Base-by-base conservation (phyloP, 2,888 invertebrate species). In the Atrina japonica region DNA sequence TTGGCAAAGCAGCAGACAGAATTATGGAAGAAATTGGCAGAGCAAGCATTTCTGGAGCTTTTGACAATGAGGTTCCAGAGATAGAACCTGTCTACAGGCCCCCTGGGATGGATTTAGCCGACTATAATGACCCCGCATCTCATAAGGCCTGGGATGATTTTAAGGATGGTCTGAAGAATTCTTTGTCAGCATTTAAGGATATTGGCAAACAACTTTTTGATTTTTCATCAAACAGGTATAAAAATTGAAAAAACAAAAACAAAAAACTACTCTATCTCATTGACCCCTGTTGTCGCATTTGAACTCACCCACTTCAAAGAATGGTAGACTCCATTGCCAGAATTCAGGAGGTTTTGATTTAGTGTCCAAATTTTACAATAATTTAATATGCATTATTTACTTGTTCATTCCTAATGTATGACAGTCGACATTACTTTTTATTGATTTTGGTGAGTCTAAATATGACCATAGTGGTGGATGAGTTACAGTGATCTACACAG, bases 201-300 rank as follows among this genome's bases (percentile, higher is more conserved):
- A 49, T 61, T 18, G 61, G 47, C 3, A 61, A 61, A 29, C 61
- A 61, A 29, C 61, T 61, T 7, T 61, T 61, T 23, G 61, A 61
- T 21, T 61, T 61, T 30, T 61, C 61, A 30, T 27, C 14, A 9
- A 49, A 61, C 35, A 47, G 61, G 61, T 61, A 35, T 45, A n/a
- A n/a, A n/a, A n/a, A n/a, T n/a, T n/a, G n/a, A n/a, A n/a, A n/a
- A n/a, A n/a, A n/a, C n/a, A n/a, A n/a, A n/a, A n/a, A n/a, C n/a
- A n/a, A 14, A 11, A 41, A 14, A 41, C 41, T 14, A 16, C 41
- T 11, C 11, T 41, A 41, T 41, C 16, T 41, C n/a, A n/a, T n/a
- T n/a, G n/a, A n/a, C n/a, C n/a, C n/a, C n/a, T n/a, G n/a, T n/a
- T n/a, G n/a, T n/a, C n/a, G n/a, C n/a, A n/a, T n/a, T n/a, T n/a